Evolutionary conservation across 2,797 vertebrate species (phyloP).

Genomic region (Galagoides demidoff): DNA sequence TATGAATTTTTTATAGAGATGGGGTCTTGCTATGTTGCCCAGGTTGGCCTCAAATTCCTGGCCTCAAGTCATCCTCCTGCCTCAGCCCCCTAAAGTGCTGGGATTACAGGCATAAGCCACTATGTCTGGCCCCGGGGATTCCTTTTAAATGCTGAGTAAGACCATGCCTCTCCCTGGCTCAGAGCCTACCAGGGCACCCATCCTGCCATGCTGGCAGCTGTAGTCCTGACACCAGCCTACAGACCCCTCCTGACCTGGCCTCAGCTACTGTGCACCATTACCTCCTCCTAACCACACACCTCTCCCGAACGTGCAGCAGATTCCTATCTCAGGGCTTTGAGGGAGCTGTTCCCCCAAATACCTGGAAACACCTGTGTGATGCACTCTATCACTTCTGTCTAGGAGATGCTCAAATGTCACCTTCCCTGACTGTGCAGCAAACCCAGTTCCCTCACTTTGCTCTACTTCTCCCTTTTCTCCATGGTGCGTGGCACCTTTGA

Average conservation of each 20-base stretch:
- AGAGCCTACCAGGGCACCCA: fast-evolving
- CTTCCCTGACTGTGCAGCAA: neutral
- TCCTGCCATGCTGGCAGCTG: neutral
- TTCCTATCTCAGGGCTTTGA: neutral
- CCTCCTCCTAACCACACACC: fast-evolving
- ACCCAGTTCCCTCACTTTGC: neutral
- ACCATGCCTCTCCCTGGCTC: neutral
- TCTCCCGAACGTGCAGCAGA: neutral
- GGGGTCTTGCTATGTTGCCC: neutral
- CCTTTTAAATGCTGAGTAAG: neutral
- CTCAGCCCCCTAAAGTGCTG: neutral
- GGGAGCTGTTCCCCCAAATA: neutral
- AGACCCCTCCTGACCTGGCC: neutral
- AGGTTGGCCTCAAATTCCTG: neutral
- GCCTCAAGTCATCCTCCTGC: neutral
- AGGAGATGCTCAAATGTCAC: neutral
- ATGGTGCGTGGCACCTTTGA: neutral
- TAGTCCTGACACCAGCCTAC: neutral
- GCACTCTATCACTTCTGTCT: neutral
- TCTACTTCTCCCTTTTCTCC: neutral
- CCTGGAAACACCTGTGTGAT: neutral
- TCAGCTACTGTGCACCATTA: neutral
- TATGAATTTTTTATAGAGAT: neutral
- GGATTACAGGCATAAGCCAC: neutral
- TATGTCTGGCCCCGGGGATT: neutral